Evolutionary conservation across 2,888 invertebrate species (phyloP), one percentile per base, ranked within the genome.

Genomic region (Brachypalpus laphriformis): DNA sequence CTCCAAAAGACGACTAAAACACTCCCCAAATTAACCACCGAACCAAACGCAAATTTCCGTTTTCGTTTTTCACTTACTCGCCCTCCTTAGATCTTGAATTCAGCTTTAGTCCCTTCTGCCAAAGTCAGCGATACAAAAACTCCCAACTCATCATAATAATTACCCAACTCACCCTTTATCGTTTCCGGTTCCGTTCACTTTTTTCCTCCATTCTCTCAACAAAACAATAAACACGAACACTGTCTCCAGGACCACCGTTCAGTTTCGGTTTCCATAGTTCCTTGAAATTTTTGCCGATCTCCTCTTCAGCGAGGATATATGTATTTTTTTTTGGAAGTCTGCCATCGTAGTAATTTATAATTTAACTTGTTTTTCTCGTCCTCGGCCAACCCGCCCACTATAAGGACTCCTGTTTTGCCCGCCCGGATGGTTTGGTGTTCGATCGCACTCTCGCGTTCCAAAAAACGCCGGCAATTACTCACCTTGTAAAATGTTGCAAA

Each of bases 391-490:
- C 65, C 57, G 40, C 49, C 56, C 11, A 47, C 49, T 63, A 72
- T 72, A 80, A 80, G 57, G 59, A 66, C 72, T 49, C 59, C 45
- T n/a, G n/a, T 9, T 7, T n/a, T n/a, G n/a, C n/a, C n/a, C n/a
- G n/a, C n/a, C n/a, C n/a, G n/a, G n/a, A n/a, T 59, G 72, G 65
- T 80, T 61, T 59, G 72, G 65, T 72, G 54, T 56, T 28, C 40
- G 51, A 56, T 63, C 63, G 56, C 54, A 70, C 34, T 42, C 25
- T 31, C 28, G 25, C 66, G 18, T 25, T 2, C 25, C 22, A 77
- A 65, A 72, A 77, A 77, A 45, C 63, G 42, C 2, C 49, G 61
- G 74, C 83, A 83, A 83, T 83, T 83, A 83, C 74, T 83, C 83
- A 83, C 80, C 68, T 80, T 74, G 74, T 68, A 83, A 78, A 83